Base-by-base conservation (phyloP, 2,113 vertebrate genomes). In the Toxotes chatareus region DNA sequence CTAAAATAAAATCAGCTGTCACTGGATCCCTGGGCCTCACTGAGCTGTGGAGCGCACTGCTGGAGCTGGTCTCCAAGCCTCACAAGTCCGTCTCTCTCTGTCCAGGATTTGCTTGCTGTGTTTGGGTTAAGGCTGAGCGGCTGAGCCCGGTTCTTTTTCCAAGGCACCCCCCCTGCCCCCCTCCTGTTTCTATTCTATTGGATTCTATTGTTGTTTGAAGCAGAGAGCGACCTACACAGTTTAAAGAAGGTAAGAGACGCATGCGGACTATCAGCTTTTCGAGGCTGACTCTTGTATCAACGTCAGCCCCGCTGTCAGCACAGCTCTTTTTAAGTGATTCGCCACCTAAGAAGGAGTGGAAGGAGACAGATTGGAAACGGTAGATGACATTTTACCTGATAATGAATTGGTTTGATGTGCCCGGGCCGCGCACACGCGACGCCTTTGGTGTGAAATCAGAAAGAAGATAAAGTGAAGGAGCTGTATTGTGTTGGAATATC, bases 1-100 rank as follows among this genome's bases (percentile, higher is more conserved):
- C 94, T 96, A 95, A 97, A 96, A 95, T 96, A 97, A 97, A 97
- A 96, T 90, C 95, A 96, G 95, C 96, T 95, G 88, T 95, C 93
- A 88, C 93, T 66, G 83, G 94, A 89, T 82, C 89, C 95, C 90
- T 60, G 87, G 94, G 93, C 84, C 93, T 93, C 91, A 94, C 70
- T 89, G 87, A 93, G 90, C 85, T 89, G 79, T 80, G 69, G 76
- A 74, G 92, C 55, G 77, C 82, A 47, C 91, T 93, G 88, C 95
- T 96, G 96, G 97, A 97, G 96, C 95, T 95, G 96, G 96, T 93
- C 96, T 97, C 96, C 96, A 89, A 78, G 94, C 94, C 92, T 93
- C 84, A 87, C 92, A 23, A 7, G 42, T 14, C 47, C 90, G 86
- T 93, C 90, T 21, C 23, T 94, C 93, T 91, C 81, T 88, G 81